These are phyloP conservation scores for Lithophane semibrunnea DNA, from an alignment of 2,888 invertebrate species.

Conservation along the genomic window DNA sequence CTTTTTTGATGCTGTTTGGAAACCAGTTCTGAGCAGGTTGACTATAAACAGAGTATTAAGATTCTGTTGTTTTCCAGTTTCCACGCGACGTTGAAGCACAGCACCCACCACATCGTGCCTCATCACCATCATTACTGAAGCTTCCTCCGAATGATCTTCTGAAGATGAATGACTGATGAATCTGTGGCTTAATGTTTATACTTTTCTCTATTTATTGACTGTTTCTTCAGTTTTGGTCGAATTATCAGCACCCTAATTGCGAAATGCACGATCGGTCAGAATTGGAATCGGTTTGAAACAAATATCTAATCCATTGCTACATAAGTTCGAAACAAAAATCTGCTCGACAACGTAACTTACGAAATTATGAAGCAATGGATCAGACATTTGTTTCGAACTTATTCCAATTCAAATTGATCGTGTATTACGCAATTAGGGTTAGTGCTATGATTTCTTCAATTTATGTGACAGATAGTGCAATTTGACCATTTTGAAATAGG, in stretches of 20 bases:
- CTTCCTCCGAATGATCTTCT: slow-evolving; percentile 8
- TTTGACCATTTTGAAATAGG: background rate
- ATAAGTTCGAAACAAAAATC: no score
- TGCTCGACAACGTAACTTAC: no score
- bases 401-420: no score
- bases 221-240: background rate
- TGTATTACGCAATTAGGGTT: no score
- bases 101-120: slow-evolving; percentile 71
- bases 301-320: no score
- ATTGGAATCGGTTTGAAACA: no score
- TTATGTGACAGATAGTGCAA: background rate
- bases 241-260: background rate
- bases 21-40: background rate
- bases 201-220: slow-evolving; percentile 20
- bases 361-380: no score
- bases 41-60: background rate
- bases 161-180: background rate
- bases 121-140: slow-evolving; percentile 57
- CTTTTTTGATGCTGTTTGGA: background rate
- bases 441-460: background rate
- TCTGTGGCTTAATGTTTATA: slow-evolving; percentile 1
- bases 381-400: no score
- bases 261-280: no score
- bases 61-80: slow-evolving; percentile 68
- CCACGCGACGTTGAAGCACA: slow-evolving; percentile 76